Conservation (phyloP, 2,888 invertebrate species). For the Bimastos eiseni region DNA sequence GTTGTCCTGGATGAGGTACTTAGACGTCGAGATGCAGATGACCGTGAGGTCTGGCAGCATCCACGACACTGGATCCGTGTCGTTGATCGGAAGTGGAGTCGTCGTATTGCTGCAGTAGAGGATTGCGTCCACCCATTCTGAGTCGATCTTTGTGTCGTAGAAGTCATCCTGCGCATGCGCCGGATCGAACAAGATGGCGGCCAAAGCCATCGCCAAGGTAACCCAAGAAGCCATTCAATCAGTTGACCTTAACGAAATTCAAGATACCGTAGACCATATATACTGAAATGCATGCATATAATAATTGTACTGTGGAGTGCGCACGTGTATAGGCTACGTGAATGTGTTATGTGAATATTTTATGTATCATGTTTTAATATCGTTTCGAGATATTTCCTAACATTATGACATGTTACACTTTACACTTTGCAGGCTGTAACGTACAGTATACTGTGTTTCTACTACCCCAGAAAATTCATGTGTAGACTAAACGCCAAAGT, state of each 20-base stretch:
- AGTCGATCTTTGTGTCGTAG: background rate
- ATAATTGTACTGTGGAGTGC: background rate
- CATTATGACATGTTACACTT: background rate
- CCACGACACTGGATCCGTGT: conserved; percentile 26
- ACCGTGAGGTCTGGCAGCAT: conserved; percentile 27
- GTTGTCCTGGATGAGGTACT: background rate
- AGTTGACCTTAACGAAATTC: background rate
- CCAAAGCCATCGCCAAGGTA: background rate
- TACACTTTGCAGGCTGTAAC: background rate
- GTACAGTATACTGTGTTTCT: background rate
- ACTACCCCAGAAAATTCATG: no score
- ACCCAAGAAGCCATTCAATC: background rate
- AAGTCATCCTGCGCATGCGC: conserved; percentile 15
- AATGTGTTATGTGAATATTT: no score
- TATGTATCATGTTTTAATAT: no score
- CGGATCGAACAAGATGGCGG: conserved; percentile 2
- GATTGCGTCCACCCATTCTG: background rate
- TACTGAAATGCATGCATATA: background rate
- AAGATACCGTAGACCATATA: background rate
- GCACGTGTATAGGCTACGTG: background rate
- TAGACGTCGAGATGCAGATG: background rate
- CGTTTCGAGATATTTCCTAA: no score
- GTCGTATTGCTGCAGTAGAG: conserved; percentile 30
- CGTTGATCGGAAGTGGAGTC: background rate
- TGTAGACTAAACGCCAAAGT: no score